Conservation (phyloP, 2,797 vertebrate genomes). For the Champsocephalus gunnari region DNA sequence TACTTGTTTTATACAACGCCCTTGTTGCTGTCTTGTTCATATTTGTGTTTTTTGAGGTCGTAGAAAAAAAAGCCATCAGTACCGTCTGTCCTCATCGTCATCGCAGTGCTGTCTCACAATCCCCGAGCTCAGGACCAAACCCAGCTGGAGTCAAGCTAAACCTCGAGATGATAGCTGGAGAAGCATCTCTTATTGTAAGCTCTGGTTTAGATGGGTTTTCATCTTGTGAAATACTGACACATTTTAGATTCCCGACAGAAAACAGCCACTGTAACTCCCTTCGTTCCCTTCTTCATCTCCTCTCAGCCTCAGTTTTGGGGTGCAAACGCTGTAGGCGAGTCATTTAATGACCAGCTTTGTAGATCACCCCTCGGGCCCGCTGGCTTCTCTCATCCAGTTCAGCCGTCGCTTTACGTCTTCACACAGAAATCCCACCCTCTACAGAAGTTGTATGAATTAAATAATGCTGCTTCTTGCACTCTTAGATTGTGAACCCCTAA, state of each 20-base stretch:
- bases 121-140: slow-evolving; percentile 75
- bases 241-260: slow-evolving; percentile 19
- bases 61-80: slow-evolving; percentile 68
- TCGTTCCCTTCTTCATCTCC: slow-evolving; percentile 4
- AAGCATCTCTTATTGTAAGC: not conserved
- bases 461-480: slow-evolving; percentile 3
- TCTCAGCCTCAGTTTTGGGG: slow-evolving; percentile 10
- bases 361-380: slow-evolving; percentile 39
- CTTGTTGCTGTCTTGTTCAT: slow-evolving; percentile 35
- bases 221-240: slow-evolving; percentile 11
- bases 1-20: slow-evolving; percentile 44
- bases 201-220: slow-evolving; percentile 14
- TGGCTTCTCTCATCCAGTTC: slow-evolving; percentile 31
- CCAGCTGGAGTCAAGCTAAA: slow-evolving; percentile 31
- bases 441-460: too few species aligned
- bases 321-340: slow-evolving; percentile 32
- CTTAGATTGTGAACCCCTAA: slow-evolving; percentile 9
- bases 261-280: not conserved
- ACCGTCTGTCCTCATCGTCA: slow-evolving; percentile 44
- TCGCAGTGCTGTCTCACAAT: slow-evolving; percentile 42
- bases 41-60: slow-evolving; percentile 48
- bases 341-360: slow-evolving; percentile 31
- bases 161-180: slow-evolving; percentile 35
- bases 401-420: slow-evolving; percentile 34
- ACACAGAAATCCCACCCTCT: slow-evolving; percentile 6